Conservation (phyloP, 2,888 invertebrate genomes). For the Drosophila melanosoma region DNA sequence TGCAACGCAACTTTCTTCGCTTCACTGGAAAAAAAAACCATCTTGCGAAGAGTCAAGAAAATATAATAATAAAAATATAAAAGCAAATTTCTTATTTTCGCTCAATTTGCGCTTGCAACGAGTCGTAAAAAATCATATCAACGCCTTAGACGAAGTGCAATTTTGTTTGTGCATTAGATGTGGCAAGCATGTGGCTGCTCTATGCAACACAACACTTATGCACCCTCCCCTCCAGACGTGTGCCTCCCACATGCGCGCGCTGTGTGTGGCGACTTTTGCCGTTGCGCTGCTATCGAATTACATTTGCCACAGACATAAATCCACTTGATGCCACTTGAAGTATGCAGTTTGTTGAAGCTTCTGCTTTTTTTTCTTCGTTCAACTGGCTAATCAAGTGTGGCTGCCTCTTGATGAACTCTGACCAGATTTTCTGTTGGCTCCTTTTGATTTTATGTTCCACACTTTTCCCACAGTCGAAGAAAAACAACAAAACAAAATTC, state of each 20-base stretch:
- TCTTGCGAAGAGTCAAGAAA: constrained; percentile 1
- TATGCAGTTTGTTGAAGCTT: constrained; percentile 1
- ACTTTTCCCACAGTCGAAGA: constrained; percentile 41
- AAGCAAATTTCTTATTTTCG: constrained; percentile 48
- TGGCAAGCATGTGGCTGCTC: neutral
- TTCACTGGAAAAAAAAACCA: neutral
- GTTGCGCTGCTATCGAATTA: constrained; percentile 55
- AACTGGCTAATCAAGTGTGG: constrained; percentile 50
- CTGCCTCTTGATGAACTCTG: constrained; percentile 26
- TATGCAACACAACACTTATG: constrained; percentile 4
- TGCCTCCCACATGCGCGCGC: constrained; percentile 26
- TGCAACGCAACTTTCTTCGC: constrained; percentile 14
- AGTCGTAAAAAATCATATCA: constrained; percentile 65
- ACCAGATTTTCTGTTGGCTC: constrained; percentile 14
- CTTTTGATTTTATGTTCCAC: constrained; percentile 1
- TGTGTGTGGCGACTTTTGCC: constrained; percentile 48
- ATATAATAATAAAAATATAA: constrained; percentile 1
- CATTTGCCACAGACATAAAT: constrained; percentile 20
- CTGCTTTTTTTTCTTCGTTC: neutral
- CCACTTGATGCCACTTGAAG: constrained; percentile 40
- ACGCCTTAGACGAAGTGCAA: constrained; percentile 45
- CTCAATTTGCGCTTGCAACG: constrained; percentile 66
- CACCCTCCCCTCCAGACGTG: neutral
- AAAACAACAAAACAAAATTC: neutral
- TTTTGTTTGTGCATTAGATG: neutral